Evolutionary conservation across 2,888 invertebrate species (phyloP).

Genomic region (Heterodera filipjevi): DNA sequence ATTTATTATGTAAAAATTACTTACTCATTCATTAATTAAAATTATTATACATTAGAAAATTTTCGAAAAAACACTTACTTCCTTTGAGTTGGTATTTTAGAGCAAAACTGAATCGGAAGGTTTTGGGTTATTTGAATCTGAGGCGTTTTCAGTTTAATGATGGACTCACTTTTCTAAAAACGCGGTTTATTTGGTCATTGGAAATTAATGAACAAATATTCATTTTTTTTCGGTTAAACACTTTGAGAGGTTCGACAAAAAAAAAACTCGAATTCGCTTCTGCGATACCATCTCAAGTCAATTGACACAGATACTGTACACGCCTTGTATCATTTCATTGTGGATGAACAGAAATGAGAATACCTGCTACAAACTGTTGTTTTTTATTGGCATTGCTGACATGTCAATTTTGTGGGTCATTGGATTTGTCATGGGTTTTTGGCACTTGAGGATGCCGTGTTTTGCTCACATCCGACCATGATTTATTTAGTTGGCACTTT

Average conservation of each 20-base stretch:
- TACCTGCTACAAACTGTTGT: conserved; percentile 21
- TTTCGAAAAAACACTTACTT: no score
- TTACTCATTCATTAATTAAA: neutral
- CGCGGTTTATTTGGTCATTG: no score
- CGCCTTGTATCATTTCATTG: conserved; percentile 15
- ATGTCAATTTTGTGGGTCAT: conserved; percentile 14
- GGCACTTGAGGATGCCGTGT: conserved; percentile 4
- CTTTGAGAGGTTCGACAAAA: no score
- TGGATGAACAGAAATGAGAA: conserved; percentile 14
- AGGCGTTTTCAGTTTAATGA: no score
- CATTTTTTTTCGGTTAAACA: no score
- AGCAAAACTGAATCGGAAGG: no score
- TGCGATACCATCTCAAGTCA: neutral
- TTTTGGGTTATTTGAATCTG: no score
- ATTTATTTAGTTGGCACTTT: conserved; percentile 12
- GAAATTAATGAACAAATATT: no score
- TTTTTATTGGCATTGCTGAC: conserved; percentile 9
- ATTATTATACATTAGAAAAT: neutral
- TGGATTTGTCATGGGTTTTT: conserved; percentile 11
- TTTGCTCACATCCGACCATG: conserved; percentile 12
- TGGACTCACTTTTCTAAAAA: no score
- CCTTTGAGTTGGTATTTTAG: no score
- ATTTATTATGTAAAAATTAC: conserved; percentile 14
- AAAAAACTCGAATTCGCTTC: neutral
- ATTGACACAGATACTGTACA: conserved; percentile 9